These are phyloP conservation scores for Crotalus viridis DNA, from an alignment of 2,113 vertebrate genomes.

Conservation along the genomic window DNA sequence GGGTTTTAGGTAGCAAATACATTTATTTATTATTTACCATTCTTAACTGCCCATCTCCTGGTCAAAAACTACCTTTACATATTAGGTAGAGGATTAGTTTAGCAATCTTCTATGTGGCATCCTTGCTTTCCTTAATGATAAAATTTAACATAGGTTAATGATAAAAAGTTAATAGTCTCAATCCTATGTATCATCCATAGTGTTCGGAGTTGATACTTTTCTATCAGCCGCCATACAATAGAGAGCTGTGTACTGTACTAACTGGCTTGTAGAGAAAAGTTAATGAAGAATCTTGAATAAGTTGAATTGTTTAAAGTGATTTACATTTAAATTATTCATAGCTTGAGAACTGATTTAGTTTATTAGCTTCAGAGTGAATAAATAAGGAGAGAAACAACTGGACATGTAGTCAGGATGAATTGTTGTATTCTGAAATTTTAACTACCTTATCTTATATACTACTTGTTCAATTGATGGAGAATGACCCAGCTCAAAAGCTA, in stretches of 20 bases:
- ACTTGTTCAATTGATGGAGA: constrained; percentile 70
- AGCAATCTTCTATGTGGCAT: neutral
- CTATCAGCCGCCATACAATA: neutral
- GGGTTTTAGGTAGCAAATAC: neutral
- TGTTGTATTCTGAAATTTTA: constrained; percentile 24
- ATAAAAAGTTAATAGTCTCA: neutral
- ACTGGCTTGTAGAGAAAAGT: neutral
- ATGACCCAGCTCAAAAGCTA: constrained; percentile 75
- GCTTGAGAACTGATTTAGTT: neutral
- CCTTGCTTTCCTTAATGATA: neutral
- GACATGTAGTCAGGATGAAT: neutral
- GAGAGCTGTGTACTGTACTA: neutral
- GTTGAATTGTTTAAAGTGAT: neutral
- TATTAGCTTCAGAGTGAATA: neutral
- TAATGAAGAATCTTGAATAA: neutral
- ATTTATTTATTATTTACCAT: no score
- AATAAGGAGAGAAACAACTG: constrained; percentile 24
- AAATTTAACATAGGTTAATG: neutral
- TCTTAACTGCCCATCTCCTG: no score
- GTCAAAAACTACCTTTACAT: neutral
- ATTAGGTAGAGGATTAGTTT: neutral
- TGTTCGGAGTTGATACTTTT: neutral
- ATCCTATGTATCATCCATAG: neutral
- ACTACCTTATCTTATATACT: constrained; percentile 28
- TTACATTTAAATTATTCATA: neutral